Conservation (phyloP, 2,888 invertebrate species). For the Coronaproctus castanopsis region DNA sequence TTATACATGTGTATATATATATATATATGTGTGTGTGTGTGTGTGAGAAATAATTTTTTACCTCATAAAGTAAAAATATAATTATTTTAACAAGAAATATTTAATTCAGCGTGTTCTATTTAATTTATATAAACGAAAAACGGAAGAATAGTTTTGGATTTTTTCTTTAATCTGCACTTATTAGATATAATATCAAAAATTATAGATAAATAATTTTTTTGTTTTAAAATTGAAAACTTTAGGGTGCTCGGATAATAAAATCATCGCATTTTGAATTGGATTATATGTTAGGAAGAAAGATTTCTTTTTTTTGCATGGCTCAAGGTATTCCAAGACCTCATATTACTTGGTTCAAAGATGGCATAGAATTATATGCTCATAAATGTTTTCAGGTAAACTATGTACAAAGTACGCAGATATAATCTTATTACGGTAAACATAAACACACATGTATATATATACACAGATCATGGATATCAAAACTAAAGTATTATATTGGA, state of each 20-base stretch:
- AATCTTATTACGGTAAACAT: too few relatives aligned
- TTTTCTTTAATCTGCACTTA: background rate
- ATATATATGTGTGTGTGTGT: too few relatives aligned
- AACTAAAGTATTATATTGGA: too few relatives aligned
- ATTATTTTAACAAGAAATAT: slow-evolving; percentile 1
- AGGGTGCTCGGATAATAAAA: slow-evolving; percentile 49
- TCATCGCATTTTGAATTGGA: slow-evolving; percentile 50
- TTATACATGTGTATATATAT: too few relatives aligned
- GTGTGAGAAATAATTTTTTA: too few relatives aligned
- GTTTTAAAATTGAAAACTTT: slow-evolving; percentile 37
- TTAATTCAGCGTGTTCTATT: too few relatives aligned
- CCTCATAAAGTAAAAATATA: too few relatives aligned
- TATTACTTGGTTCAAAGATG: slow-evolving; percentile 59
- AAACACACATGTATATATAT: too few relatives aligned
- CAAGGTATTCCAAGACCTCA: slow-evolving; percentile 47
- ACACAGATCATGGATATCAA: too few relatives aligned
- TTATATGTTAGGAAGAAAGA: slow-evolving; percentile 52
- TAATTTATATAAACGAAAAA: background rate
- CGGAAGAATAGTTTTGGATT: background rate
- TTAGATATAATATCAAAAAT: background rate
- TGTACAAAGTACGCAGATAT: too few relatives aligned
- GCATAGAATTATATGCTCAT: slow-evolving; percentile 49
- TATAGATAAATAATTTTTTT: slow-evolving; percentile 57
- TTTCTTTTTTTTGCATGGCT: slow-evolving; percentile 54
- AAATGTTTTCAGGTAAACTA: slow-evolving; percentile 43